These are phyloP conservation scores for Corythoichthys intestinalis DNA, from an alignment of 2,113 vertebrate genomes.

Conservation along the genomic window DNA sequence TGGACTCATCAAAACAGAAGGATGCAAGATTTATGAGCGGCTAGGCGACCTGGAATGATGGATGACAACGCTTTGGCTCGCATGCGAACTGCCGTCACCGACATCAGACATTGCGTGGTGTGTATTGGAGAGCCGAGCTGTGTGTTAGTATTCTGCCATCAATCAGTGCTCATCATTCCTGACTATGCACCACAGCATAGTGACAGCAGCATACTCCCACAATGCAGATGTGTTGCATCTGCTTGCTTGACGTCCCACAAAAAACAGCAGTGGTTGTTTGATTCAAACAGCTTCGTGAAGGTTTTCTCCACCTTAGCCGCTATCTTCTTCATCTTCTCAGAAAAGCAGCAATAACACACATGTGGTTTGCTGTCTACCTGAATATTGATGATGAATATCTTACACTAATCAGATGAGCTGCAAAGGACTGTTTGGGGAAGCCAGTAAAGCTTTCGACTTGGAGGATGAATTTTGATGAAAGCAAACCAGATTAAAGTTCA, in stretches of 20 bases:
- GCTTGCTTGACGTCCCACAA: slow-evolving; percentile 29
- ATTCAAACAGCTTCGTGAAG: slow-evolving; percentile 19
- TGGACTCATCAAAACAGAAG: slow-evolving; percentile 22
- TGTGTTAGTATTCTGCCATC: slow-evolving; percentile 52
- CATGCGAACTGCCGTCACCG: slow-evolving; percentile 17
- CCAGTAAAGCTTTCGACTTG: slow-evolving; percentile 21
- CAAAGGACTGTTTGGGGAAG: slow-evolving; percentile 4
- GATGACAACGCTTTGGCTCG: slow-evolving; percentile 40
- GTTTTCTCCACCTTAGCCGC: slow-evolving; percentile 10
- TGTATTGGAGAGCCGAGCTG: slow-evolving; percentile 33
- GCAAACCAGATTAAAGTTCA: slow-evolving; percentile 33
- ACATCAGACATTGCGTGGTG: slow-evolving; percentile 37
- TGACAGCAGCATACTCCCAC: slow-evolving; percentile 46
- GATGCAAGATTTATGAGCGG: slow-evolving; percentile 48
- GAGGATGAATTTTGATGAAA: slow-evolving; percentile 31
- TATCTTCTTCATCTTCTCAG: slow-evolving; percentile 7
- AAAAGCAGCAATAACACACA: slow-evolving; percentile 12
- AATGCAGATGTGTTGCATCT: slow-evolving; percentile 21
- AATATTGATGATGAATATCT: slow-evolving; percentile 14
- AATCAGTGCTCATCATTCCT: slow-evolving; percentile 41
- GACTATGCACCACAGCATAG: slow-evolving; percentile 18
- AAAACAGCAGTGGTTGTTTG: not conserved
- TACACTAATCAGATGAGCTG: slow-evolving; percentile 31
- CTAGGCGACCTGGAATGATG: slow-evolving; percentile 44
- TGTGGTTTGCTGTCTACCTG: not conserved